Percentiles rank a stretch among this genome's conserved stretches.
These are phyloP conservation scores for Pseudobourletiella spinata DNA, from an alignment of 1,140 invertebrate species.

Conservation along the genomic window DNA sequence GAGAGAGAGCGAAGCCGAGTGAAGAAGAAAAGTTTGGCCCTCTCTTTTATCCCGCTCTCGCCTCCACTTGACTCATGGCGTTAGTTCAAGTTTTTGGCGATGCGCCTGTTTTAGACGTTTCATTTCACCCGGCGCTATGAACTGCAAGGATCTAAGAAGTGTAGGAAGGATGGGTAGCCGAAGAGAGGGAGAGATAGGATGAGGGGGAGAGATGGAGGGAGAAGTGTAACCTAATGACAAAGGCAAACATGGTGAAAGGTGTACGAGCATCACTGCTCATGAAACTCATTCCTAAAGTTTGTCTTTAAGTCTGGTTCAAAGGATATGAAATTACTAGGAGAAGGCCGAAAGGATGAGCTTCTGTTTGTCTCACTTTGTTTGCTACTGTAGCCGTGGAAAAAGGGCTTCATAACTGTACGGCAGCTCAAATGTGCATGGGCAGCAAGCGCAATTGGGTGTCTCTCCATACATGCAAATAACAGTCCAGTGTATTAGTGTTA, in stretches of 20 bases:
- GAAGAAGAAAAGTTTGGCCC: not conserved
- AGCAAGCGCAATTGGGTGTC: no score
- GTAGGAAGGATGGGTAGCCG: no score
- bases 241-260: slow-evolving; percentile 4
- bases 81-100: no score
- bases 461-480: no score
- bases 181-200: no score
- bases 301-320: not conserved
- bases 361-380: no score
- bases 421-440: no score
- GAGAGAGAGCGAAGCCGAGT: not conserved
- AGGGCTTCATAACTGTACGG: not conserved
- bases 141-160: not conserved
- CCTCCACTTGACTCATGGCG: no score
- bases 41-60: not conserved
- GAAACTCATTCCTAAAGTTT: not conserved
- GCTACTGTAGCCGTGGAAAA: not conserved
- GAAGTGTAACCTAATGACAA: slow-evolving; percentile 7
- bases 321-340: not conserved
- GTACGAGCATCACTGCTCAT: not conserved
- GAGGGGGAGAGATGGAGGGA: no score
- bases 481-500: no score
- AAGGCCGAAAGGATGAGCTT: not conserved
- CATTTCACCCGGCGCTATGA: slow-evolving; percentile 2
- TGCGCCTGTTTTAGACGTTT: not conserved